Conservation (phyloP, 1,140 invertebrate species). For the Melitaea cinxia region DNA sequence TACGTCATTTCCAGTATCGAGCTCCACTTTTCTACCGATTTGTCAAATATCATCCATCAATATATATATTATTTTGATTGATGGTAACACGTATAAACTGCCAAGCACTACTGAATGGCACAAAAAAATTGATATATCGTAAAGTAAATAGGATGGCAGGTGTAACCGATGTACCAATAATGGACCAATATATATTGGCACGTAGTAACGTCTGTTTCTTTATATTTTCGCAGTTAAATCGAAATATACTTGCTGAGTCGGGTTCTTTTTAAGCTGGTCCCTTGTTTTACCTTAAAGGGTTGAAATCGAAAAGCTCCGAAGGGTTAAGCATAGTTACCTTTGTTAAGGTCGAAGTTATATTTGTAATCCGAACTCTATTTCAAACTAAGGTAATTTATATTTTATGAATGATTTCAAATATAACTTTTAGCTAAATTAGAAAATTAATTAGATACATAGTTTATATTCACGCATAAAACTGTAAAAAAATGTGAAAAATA, state of each 20-base stretch:
- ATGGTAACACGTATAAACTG: conserved; percentile 9
- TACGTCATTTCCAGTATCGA: background rate
- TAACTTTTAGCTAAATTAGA: too few species aligned
- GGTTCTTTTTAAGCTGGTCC: conserved; percentile 8
- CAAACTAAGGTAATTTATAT: background rate
- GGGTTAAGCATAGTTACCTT: conserved; percentile 18
- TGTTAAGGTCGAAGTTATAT: conserved; percentile 10
- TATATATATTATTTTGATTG: conserved; percentile 6
- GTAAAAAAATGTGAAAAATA: too few species aligned
- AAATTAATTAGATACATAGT: too few species aligned
- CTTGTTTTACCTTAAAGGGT: conserved; percentile 12
- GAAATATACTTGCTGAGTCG: background rate
- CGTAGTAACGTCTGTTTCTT: conserved; percentile 11
- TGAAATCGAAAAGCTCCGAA: conserved; percentile 19
- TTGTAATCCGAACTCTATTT: conserved; percentile 4
- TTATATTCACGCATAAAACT: too few species aligned
- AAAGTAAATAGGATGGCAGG: conserved; percentile 15
- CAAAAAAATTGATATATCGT: conserved; percentile 19
- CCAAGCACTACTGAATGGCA: conserved; percentile 8
- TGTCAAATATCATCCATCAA: conserved; percentile 5
- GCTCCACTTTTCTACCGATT: conserved; percentile 1
- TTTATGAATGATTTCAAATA: background rate
- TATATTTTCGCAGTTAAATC: conserved; percentile 7
- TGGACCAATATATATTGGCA: conserved; percentile 21
- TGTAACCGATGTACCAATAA: conserved; percentile 14